Base-by-base conservation (phyloP, 2,888 invertebrate genomes). In the Abscondita cerata region DNA sequence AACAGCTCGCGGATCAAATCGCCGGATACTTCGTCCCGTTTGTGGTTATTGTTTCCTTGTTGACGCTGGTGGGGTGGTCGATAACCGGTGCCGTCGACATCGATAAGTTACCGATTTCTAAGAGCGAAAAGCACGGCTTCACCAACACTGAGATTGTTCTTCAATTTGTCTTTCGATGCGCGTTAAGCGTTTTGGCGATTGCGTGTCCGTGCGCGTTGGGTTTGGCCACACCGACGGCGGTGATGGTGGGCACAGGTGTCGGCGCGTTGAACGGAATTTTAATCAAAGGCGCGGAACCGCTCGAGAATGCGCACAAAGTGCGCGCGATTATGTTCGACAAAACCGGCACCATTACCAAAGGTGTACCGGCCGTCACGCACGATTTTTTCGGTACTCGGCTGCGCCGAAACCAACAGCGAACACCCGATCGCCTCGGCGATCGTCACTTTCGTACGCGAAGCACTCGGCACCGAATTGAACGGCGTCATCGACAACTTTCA, bases 141-240 rank as follows among this genome's bases (percentile, higher is more conserved):
- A 88, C 86, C 12, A 82, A 86, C 13, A 88, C 88, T 71, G 97
- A 98, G 80, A 87, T 95, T 41, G 90, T 96, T 36, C 86, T 96
- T 54, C 95, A 97, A 75, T 93, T 93, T 65, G 96, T 97, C 0
- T 98, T 99, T 82, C 91, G 96, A 73, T 97, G 96, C 81, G 96
- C 98, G 0, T 85, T 99, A 46, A 96, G 97, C 18, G 99, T 99
- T 4, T 82, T 99, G 55, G 96, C 98, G 2, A 98, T 99, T 57
- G 99, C 99, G 0, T 99, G 99, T 75, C 99, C 99, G 0, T 99
- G 99, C 80, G 96, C 98, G 0, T 83, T 99, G 12, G 99, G 99
- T 0, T 83, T 99, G 73, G 99, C 99, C 59, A 99, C 99, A 1
- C 99, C 99, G 36, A 99, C 99, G 0, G 98, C 98, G 0, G 98